A percentile compares a stretch with the other conserved stretches of the same genome.
Conservation (phyloP, 2,797 vertebrate species). For the Poeciliopsis paucimaculata region DNA sequence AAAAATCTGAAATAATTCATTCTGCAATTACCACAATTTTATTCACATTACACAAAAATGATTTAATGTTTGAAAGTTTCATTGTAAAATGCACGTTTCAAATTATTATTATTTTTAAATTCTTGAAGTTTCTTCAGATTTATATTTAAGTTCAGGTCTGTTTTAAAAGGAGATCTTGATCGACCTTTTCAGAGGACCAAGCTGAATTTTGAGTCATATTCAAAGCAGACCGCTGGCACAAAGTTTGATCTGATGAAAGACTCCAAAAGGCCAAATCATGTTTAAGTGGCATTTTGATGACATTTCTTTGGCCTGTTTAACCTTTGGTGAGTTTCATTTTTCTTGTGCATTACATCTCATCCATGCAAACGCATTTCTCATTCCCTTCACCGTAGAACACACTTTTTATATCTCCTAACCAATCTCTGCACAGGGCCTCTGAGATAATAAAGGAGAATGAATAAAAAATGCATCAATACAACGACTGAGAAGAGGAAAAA, state of each 20-base stretch:
- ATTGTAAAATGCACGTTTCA: not conserved
- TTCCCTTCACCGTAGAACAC: slow-evolving; percentile 38
- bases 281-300: slow-evolving; percentile 82
- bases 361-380: slow-evolving; percentile 60
- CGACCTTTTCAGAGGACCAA: slow-evolving; percentile 55
- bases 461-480: slow-evolving; percentile 24
- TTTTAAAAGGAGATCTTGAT: slow-evolving; percentile 59
- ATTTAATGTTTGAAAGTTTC: not conserved
- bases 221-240: slow-evolving; percentile 56
- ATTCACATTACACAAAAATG: not conserved
- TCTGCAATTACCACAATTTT: not conserved
- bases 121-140: slow-evolving; percentile 15
- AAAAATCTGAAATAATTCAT: not conserved
- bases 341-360: slow-evolving; percentile 67
- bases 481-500: slow-evolving; percentile 19
- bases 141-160: slow-evolving; percentile 43
- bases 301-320: slow-evolving; percentile 82
- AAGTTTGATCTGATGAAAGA: slow-evolving; percentile 73
- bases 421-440: slow-evolving; percentile 18
- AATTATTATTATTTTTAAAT: slow-evolving; percentile 18
- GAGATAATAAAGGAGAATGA: slow-evolving; percentile 15
- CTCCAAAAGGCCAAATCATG: slow-evolving; percentile 77
- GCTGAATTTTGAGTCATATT: slow-evolving; percentile 56
- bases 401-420: slow-evolving; percentile 35
- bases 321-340: slow-evolving; percentile 74